Conservation (phyloP, 2,888 invertebrate species). For the Drosophila recens region DNA sequence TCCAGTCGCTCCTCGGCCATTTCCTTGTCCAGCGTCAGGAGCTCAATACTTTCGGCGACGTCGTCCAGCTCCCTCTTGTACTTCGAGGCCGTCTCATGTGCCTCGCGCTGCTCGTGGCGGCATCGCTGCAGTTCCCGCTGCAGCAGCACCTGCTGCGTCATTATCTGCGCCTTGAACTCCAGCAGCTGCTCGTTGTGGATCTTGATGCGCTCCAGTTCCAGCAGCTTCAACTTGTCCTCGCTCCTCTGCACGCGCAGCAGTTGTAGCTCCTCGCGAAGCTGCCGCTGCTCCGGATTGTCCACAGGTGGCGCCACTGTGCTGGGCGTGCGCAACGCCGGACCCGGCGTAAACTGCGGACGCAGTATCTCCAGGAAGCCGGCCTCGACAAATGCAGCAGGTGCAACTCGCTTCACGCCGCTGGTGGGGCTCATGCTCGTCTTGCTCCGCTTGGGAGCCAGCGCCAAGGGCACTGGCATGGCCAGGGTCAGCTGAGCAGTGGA, state of each 20-base stretch:
- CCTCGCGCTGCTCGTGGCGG: slow-evolving; percentile 94
- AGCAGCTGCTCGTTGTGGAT: slow-evolving; percentile 96
- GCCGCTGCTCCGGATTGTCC: slow-evolving; percentile 64
- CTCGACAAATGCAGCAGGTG: slow-evolving; percentile 92
- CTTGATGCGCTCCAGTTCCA: slow-evolving; percentile 95
- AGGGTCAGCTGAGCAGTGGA: slow-evolving; percentile 67
- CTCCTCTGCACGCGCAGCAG: slow-evolving; percentile 92
- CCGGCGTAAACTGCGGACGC: slow-evolving; percentile 94
- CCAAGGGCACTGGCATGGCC: slow-evolving; percentile 68
- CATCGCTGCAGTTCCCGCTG: slow-evolving; percentile 94
- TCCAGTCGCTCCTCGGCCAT: slow-evolving; percentile 98
- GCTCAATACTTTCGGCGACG: slow-evolving; percentile 96
- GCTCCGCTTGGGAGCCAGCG: slow-evolving; percentile 78
- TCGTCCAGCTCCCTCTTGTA: slow-evolving; percentile 97
- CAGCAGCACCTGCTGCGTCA: slow-evolving; percentile 94
- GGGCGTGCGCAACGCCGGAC: slow-evolving; percentile 91
- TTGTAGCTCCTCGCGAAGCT: slow-evolving; percentile 92
- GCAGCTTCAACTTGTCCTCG: slow-evolving; percentile 95
- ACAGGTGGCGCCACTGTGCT: slow-evolving; percentile 47
- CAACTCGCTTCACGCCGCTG: slow-evolving; percentile 87
- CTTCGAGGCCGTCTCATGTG: slow-evolving; percentile 92
- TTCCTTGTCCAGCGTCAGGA: slow-evolving; percentile 98
- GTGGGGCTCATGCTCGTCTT: slow-evolving; percentile 84
- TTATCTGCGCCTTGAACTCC: slow-evolving; percentile 97
- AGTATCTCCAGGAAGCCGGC: slow-evolving; percentile 96